Conservation (phyloP, 2,113 vertebrate species). For the Oryzias celebensis region DNA sequence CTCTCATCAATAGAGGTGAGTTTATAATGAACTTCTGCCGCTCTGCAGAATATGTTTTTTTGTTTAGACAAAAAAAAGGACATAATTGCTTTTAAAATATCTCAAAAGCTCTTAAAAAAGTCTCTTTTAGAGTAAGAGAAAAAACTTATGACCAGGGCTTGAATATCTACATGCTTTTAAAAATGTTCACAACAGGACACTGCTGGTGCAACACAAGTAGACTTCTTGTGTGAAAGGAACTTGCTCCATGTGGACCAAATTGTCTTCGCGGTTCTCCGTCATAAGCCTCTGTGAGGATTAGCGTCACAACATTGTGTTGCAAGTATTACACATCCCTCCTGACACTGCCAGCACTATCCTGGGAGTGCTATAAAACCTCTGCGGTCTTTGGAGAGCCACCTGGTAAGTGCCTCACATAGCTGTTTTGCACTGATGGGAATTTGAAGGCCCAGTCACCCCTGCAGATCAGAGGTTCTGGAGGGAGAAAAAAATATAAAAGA, state of each 20-base stretch:
- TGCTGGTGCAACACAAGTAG: no score
- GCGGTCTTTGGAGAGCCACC: conserved; percentile 23
- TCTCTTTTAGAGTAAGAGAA: no score
- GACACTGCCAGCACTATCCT: conserved; percentile 30
- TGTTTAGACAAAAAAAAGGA: no score
- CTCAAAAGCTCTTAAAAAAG: no score
- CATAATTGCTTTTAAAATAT: no score
- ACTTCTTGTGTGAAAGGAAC: conserved; percentile 8
- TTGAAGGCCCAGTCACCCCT: conserved; percentile 24
- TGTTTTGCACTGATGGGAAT: conserved; percentile 54
- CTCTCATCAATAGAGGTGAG: no score
- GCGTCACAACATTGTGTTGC: conserved; percentile 32
- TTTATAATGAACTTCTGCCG: no score
- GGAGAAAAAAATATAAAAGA: conserved; percentile 4
- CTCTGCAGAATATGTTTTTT: no score
- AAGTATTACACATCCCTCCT: conserved; percentile 49
- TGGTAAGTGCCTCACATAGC: conserved; percentile 3
- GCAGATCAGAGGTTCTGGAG: conserved; percentile 53
- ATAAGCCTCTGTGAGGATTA: conserved; percentile 57
- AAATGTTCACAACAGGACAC: no score
- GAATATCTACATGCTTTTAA: no score
- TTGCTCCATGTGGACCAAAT: conserved; percentile 31
- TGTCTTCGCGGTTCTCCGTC: conserved; percentile 40
- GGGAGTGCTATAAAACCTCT: conserved; percentile 46
- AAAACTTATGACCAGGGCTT: no score